Evolutionary conservation across 2,888 invertebrate genomes (phyloP), one percentile per base, ranked within the genome.

Genomic region (Apotomis betuletana): DNA sequence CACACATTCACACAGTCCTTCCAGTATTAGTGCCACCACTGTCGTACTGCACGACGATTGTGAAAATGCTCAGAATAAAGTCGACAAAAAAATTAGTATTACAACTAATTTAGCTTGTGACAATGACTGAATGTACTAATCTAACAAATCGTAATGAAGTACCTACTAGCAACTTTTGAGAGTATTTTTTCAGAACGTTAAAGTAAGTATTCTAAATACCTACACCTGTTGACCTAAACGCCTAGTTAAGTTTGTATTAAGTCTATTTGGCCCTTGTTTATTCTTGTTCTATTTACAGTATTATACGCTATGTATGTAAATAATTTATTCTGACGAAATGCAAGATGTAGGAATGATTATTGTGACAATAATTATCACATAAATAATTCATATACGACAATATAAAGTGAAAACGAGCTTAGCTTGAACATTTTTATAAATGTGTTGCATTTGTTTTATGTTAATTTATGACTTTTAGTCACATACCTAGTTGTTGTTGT

Each of bases 11-110:
- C 94, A 94, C 72, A 95, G 94, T 78, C 95, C 95, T 69, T 95
- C 95, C 54, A 95, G 94, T 77, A 91, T 94, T 69, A 96, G 96
- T 83, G 95, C 95, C 74, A 95, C 95, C 65, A 96, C 95, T 67
- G 94, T 95, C 74, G 94, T 95, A 77, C 87, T 95, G 79, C 94
- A 94, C 74, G 95, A 95, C 76, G 95, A 95, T 78, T 90, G 87
- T 76, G 91, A 90, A 73, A 84, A 85, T 75, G 79, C 82, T 75
- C 83, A 85, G 60, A 83, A 69, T 83, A 90, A 85, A 81, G 73
- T 83, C 76, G 87, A 88, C 78, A 87, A 85, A 70, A 89, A 87
- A 80, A 74, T 79, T 81, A 87, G 84, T 85, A 83, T 84, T 83
- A 81, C 81, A 75, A 85, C 78, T 83, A 87, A 86, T 83, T 83